These are phyloP conservation scores for Polymixis flavicincta DNA, from an alignment of 2,888 invertebrate species.

Conservation along the genomic window DNA sequence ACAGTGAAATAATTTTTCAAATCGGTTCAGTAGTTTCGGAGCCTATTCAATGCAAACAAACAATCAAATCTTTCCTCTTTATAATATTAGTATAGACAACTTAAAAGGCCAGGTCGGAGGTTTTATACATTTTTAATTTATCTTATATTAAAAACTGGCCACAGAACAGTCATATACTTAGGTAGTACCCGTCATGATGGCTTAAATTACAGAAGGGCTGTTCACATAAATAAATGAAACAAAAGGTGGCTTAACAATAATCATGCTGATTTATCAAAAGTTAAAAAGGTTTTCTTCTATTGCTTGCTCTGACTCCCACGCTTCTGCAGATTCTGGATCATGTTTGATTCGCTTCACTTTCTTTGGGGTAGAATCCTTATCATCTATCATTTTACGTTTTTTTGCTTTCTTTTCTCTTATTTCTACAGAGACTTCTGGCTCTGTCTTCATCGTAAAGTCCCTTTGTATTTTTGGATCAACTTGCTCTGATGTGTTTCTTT, in stretches of 20 bases:
- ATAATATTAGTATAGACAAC: no score
- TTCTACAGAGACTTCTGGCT: constrained; percentile 41
- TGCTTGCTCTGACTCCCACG: constrained; percentile 84
- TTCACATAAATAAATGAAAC: constrained; percentile 27
- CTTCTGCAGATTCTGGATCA: constrained; percentile 74
- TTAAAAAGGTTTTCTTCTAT: constrained; percentile 85
- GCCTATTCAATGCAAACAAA: no score
- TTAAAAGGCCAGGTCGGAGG: no score
- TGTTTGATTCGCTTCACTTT: constrained; percentile 73
- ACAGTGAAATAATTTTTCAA: no score
- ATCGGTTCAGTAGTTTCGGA: no score
- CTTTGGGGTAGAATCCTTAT: constrained; percentile 59
- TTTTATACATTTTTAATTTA: no score
- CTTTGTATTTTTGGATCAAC: constrained; percentile 35
- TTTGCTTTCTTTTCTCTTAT: constrained; percentile 70
- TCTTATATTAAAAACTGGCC: no score
- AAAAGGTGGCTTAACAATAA: neutral
- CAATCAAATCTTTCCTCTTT: no score
- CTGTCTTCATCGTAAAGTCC: constrained; percentile 36
- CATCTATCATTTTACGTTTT: constrained; percentile 70
- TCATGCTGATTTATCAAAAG: constrained; percentile 70
- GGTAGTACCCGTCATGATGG: neutral
- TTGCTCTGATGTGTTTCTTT: constrained; percentile 20
- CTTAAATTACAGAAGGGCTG: neutral
- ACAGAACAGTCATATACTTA: no score